Conservation (phyloP, 2,888 invertebrate genomes). For the Andrena marginata region DNA sequence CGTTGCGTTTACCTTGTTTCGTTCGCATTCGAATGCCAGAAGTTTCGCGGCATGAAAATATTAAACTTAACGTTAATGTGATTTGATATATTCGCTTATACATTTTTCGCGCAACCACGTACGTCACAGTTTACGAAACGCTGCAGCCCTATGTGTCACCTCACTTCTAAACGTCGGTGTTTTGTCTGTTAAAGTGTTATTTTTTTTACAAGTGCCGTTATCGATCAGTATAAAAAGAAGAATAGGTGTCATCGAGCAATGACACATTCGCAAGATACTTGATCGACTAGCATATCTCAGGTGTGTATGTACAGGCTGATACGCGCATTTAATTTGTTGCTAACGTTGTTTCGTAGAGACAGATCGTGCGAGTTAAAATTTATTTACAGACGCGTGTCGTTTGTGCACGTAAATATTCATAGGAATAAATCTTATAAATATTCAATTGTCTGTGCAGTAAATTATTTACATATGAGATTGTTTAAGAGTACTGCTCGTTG, state of each 20-base stretch:
- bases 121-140: conserved; percentile 34
- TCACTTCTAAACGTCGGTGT: conserved; percentile 36
- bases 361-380: background rate
- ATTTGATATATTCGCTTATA: conserved; percentile 22
- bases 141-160: conserved; percentile 32
- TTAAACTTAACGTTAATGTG: conserved; percentile 35
- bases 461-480: background rate
- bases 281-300: conserved; percentile 27
- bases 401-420: background rate
- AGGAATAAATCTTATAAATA: conserved; percentile 1
- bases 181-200: conserved; percentile 30
- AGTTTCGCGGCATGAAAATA: conserved; percentile 15
- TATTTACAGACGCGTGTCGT: background rate
- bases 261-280: conserved; percentile 38
- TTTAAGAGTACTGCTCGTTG: background rate
- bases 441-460: background rate
- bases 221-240: conserved; percentile 26
- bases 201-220: conserved; percentile 39
- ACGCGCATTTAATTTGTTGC: background rate
- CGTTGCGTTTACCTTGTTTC: conserved; percentile 18
- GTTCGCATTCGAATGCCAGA: conserved; percentile 23
- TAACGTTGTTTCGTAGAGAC: conserved; percentile 1
- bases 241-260: conserved; percentile 29
- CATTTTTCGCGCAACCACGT: conserved; percentile 21
- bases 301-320: conserved; percentile 9